phyloP scores from a whole-genome alignment of 2,113 vertebrate species.

The Coptodon rendalli region DNA sequence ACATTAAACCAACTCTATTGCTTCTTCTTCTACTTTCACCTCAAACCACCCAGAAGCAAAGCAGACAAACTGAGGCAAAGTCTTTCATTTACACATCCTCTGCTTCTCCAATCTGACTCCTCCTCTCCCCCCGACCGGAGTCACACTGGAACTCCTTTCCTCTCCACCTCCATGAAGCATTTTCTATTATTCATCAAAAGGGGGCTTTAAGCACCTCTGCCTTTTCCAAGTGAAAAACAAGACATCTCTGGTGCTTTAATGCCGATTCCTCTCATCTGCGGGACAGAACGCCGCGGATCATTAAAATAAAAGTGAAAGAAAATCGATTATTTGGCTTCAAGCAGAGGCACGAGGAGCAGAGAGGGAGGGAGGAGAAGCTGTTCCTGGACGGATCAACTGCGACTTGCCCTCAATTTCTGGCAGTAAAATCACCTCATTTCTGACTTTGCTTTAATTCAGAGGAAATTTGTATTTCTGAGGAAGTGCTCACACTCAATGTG shows the following conservation, averaged over 20 bases:
- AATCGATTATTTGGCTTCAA: conserved; percentile 14
- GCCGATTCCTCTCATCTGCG: conserved; percentile 2
- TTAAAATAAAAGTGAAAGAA: conserved; percentile 30
- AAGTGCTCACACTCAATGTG: not conserved
- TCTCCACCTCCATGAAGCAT: conserved; percentile 19
- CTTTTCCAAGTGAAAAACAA: conserved; percentile 24
- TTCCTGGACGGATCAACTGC: not conserved
- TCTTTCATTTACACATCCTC: conserved; percentile 18
- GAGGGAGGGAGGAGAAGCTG: not conserved
- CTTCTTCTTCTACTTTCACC: not conserved
- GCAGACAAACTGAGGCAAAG: conserved; percentile 6
- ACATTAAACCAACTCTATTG: not conserved
- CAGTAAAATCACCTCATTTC: not conserved
- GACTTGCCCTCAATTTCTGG: not conserved
- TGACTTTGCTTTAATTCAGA: not conserved
- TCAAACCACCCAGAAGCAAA: conserved; percentile 1
- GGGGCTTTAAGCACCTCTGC: conserved; percentile 26
- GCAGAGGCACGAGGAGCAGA: not conserved
- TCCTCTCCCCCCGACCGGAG: not conserved
- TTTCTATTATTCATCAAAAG: conserved; percentile 63
- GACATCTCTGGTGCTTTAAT: conserved; percentile 2
- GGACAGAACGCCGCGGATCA: not conserved
- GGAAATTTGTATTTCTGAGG: not conserved
- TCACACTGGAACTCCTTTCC: not conserved
- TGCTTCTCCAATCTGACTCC: not conserved